A percentile compares a stretch with the other conserved stretches of the same genome.
These are phyloP conservation scores for Epizoanthus illoricatus DNA, from an alignment of 92 coral and sea anemone genomes.

Conservation along the genomic window DNA sequence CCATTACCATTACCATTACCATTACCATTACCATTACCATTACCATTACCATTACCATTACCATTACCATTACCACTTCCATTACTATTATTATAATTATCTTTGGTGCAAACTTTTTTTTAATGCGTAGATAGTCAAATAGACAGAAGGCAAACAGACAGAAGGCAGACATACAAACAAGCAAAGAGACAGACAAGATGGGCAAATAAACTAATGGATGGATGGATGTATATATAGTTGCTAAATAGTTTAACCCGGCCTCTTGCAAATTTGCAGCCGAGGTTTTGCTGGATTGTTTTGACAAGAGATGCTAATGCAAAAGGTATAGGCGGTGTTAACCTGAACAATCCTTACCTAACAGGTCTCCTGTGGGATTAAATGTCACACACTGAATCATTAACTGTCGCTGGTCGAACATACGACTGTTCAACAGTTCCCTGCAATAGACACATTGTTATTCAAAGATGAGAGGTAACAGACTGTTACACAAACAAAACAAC, in stretches of 20 bases:
- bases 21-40: not conserved
- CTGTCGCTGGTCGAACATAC: conserved; percentile 73
- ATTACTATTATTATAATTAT: not conserved
- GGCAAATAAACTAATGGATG: too few species aligned
- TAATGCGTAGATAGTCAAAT: not conserved
- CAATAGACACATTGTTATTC: not conserved
- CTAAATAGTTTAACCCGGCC: too few species aligned
- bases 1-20: conserved; percentile 19
- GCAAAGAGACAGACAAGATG: too few species aligned
- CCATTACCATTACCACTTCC: not conserved
- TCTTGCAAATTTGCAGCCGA: too few species aligned
- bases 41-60: conserved; percentile 8
- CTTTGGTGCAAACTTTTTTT: too few species aligned
- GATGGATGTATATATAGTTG: too few species aligned
- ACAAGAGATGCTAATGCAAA: conserved; percentile 30
- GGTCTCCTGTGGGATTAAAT: conserved; percentile 75
- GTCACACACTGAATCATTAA: conserved; percentile 80
- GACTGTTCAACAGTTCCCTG: conserved; percentile 81
- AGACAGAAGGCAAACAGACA: not conserved
- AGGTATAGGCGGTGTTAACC: not conserved
- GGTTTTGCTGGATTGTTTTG: not conserved
- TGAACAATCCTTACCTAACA: conserved; percentile 62
- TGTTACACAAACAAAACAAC: too few species aligned
- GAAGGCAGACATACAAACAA: too few species aligned
- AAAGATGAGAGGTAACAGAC: not conserved